phyloP scores from a whole-genome alignment of 2,113 vertebrate species.

The Mohoua ochrocephala region DNA sequence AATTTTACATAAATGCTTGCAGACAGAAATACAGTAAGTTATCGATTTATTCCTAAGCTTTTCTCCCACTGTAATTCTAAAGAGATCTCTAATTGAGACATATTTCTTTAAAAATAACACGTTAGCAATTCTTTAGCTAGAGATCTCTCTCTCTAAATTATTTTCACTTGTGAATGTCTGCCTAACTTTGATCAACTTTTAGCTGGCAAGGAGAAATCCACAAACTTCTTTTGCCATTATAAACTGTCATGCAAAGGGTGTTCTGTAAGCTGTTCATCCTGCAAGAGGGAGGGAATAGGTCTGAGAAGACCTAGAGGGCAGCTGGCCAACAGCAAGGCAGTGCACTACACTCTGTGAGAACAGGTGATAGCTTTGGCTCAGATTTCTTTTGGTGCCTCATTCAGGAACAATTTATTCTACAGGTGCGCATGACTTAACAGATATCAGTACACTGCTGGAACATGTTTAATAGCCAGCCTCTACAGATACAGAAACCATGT shows the following conservation, averaged over 20 bases:
- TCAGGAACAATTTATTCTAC: constrained; percentile 31
- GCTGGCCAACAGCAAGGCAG: background rate
- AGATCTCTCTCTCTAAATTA: background rate
- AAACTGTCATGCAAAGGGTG: background rate
- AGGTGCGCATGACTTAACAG: background rate
- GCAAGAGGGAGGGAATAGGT: background rate
- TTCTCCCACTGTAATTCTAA: background rate
- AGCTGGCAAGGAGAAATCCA: background rate
- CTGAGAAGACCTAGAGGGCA: background rate
- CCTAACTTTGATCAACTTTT: background rate
- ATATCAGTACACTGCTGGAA: background rate
- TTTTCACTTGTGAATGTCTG: background rate
- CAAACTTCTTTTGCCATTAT: background rate
- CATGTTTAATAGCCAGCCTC: background rate
- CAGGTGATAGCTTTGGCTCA: background rate
- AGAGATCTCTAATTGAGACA: background rate
- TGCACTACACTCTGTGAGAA: background rate
- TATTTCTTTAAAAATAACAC: background rate
- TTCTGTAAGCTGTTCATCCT: background rate
- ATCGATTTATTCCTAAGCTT: background rate
- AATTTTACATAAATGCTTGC: background rate
- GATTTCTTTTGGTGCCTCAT: background rate
- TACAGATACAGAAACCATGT: background rate
- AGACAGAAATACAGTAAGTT: background rate
- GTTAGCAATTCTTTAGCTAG: background rate